Conservation (phyloP, 2,888 invertebrate genomes). For the Torymus aiolomorphi region DNA sequence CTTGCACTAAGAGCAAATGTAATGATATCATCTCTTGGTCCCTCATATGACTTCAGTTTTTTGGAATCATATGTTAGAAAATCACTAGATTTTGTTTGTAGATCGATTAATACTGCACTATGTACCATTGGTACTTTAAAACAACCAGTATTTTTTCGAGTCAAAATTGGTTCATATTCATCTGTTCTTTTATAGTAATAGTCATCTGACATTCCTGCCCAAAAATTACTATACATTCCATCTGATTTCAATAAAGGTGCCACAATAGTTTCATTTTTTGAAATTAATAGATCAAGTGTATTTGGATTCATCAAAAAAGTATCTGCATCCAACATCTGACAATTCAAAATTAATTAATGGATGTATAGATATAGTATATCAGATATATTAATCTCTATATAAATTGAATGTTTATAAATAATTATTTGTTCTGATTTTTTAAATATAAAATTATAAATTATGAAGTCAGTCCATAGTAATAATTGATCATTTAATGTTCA, state of each 20-base stretch:
- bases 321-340: constrained; percentile 90
- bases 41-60: constrained; percentile 81
- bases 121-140: constrained; percentile 94
- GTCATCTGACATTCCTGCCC: constrained; percentile 93
- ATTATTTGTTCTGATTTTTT: background rate
- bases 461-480: constrained; percentile 13
- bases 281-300: constrained; percentile 81
- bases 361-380: background rate
- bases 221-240: constrained; percentile 95
- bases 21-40: constrained; percentile 94
- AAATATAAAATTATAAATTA: background rate
- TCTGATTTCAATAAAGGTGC: constrained; percentile 93
- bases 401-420: constrained; percentile 12
- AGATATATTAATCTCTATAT: background rate
- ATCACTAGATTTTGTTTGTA: constrained; percentile 80
- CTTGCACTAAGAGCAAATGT: constrained; percentile 91
- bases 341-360: constrained; percentile 32
- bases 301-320: constrained; percentile 84
- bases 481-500: background rate
- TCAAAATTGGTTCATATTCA: constrained; percentile 88
- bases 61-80: constrained; percentile 84
- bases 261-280: constrained; percentile 81
- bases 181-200: constrained; percentile 91
- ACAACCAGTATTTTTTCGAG: constrained; percentile 83
- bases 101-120: constrained; percentile 88